Evolutionary conservation across 2,888 invertebrate species (phyloP), one percentile per base, ranked within the genome.

Genomic region (Mimachlamys varia): DNA sequence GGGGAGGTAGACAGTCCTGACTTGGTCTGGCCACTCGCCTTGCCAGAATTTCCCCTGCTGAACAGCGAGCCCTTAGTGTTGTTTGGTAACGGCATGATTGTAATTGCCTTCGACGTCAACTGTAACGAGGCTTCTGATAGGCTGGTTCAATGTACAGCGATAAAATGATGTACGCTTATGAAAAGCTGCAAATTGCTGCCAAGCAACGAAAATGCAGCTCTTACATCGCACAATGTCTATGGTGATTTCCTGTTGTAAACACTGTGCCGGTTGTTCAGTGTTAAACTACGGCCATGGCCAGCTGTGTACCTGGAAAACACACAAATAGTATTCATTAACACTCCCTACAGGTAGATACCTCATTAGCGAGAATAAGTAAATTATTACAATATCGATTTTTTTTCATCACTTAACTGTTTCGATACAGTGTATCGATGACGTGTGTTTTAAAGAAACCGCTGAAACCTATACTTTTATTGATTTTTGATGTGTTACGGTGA

Each of bases 1-100:
- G 91, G 91, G 55, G 90, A 89, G 88, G 88, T 90, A 62, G 90
- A 88, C 50, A 89, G 90, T 76, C 92, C 93, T 62, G 92, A 92
- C 58, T 93, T 88, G 53, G 88, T 89, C 87, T 88, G 62, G 87
- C 90, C 62, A 89, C 87, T 88, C 76, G 76, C 88, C 87, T 92
- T 92, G 88, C 89, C 87, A 50, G 90, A 58, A 88, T 89, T 89
- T 62, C 88, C 89, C 62, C 90, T 88, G 49, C 89, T 92, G 89
- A 89, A 76, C 58, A 90, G 87, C 89, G 91, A 88, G 38, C 91
- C 76, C 44, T 90, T 89, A 87, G 91, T 89, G 89, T 92, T 90
- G 88, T 88, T 91, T 49, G 91, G 92, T 92, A 92, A 92, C 62
- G 92, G 92, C 92, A 92, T 92, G 88, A 44, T 88, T 89, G 55